Percentiles rank a stretch among this genome's conserved stretches.
Evolutionary conservation across 2,888 invertebrate species (phyloP).

Genomic region (Dyspetes luteomarginatus): DNA sequence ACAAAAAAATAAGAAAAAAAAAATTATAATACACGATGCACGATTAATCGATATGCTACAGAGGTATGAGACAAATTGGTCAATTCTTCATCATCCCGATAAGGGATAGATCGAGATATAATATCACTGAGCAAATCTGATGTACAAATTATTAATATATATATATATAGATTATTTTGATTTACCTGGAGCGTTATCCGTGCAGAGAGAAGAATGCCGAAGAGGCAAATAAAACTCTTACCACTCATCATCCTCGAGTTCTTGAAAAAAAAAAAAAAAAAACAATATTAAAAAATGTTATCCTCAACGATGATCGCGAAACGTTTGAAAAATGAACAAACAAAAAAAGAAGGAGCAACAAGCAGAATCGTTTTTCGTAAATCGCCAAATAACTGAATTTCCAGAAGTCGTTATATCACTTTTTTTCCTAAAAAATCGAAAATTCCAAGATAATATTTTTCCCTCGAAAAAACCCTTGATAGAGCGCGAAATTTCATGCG

Average conservation of each 20-base stretch:
- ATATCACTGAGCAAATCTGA: too few relatives aligned
- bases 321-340: neutral
- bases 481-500: neutral
- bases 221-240: constrained; percentile 57
- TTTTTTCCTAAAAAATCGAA: neutral
- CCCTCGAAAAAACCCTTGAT: neutral
- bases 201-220: constrained; percentile 64
- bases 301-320: neutral
- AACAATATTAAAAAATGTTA: neutral
- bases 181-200: constrained; percentile 67
- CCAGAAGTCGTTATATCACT: neutral
- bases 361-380: neutral
- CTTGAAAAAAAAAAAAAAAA: constrained; percentile 40
- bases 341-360: neutral
- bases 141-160: too few relatives aligned
- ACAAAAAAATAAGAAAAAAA: neutral
- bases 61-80: neutral
- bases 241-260: constrained; percentile 49
- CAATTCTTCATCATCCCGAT: neutral
- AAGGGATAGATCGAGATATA: neutral
- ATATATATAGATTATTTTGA: neutral
- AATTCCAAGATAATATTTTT: neutral
- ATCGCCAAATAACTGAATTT: neutral
- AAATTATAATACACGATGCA: constrained; percentile 1
- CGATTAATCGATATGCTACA: neutral